These are phyloP conservation scores for Bombus pyrosoma DNA, from an alignment of 1,140 invertebrate genomes.

Conservation along the genomic window DNA sequence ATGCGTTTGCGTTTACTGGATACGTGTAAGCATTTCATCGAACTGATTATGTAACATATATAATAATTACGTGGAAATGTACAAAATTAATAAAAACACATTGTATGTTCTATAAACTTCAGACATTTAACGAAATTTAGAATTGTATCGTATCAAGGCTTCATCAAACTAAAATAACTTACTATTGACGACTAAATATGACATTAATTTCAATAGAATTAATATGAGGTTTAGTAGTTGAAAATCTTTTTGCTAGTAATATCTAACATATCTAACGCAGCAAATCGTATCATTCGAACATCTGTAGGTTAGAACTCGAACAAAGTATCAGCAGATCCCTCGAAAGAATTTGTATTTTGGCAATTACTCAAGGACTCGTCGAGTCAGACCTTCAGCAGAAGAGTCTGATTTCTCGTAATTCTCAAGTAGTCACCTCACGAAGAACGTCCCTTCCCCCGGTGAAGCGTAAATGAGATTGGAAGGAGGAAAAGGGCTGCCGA, in stretches of 20 bases:
- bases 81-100: no score
- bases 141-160: neutral
- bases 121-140: neutral
- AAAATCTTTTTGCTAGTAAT: no score
- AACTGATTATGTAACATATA: neutral
- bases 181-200: neutral
- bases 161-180: neutral
- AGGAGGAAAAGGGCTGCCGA: slow-evolving; percentile 48
- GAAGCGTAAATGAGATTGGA: slow-evolving; percentile 68
- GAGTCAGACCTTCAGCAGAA: slow-evolving; percentile 8
- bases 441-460: slow-evolving; percentile 19
- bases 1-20: neutral
- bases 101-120: no score
- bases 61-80: neutral
- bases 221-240: neutral
- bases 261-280: no score
- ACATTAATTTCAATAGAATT: neutral
- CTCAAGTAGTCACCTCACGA: slow-evolving; percentile 58
- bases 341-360: slow-evolving; percentile 23
- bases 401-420: slow-evolving; percentile 40
- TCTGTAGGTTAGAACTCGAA: neutral
- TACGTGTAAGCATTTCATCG: neutral
- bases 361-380: slow-evolving; percentile 29
- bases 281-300: no score
- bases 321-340: neutral